Percentiles rank a stretch among this genome's conserved stretches.
phyloP scores from a whole-genome alignment of 2,888 invertebrate species.

The Thysanoteuthis rhombus region DNA sequence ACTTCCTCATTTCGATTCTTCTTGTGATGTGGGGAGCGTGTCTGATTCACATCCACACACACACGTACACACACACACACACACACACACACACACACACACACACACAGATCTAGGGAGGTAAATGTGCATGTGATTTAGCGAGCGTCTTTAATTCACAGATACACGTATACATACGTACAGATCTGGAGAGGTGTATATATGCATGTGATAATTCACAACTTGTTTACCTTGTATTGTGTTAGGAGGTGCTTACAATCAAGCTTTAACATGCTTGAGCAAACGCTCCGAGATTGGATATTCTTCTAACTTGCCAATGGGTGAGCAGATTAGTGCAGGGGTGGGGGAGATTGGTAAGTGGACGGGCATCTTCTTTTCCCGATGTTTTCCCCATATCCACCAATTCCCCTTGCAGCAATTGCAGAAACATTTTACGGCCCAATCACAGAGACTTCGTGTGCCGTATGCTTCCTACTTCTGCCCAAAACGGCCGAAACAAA shows the following conservation, averaged over 20 bases:
- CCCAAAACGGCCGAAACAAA: neutral
- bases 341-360: neutral
- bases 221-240: neutral
- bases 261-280: neutral
- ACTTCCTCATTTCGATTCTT: neutral
- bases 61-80: too few relatives aligned
- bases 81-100: too few relatives aligned
- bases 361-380: neutral
- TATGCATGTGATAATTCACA: neutral
- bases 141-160: neutral
- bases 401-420: neutral
- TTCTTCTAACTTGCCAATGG: neutral
- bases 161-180: neutral
- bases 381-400: neutral
- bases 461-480: neutral
- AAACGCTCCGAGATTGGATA: neutral
- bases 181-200: neutral
- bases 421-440: neutral
- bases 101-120: too few relatives aligned
- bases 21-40: too few relatives aligned
- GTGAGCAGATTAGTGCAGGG: neutral
- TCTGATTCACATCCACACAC: too few relatives aligned
- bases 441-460: neutral
- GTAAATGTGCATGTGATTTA: too few relatives aligned
- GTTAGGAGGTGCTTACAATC: neutral